These are phyloP conservation scores for Orussus abietinus DNA, from an alignment of 1,140 invertebrate species.

Conservation along the genomic window DNA sequence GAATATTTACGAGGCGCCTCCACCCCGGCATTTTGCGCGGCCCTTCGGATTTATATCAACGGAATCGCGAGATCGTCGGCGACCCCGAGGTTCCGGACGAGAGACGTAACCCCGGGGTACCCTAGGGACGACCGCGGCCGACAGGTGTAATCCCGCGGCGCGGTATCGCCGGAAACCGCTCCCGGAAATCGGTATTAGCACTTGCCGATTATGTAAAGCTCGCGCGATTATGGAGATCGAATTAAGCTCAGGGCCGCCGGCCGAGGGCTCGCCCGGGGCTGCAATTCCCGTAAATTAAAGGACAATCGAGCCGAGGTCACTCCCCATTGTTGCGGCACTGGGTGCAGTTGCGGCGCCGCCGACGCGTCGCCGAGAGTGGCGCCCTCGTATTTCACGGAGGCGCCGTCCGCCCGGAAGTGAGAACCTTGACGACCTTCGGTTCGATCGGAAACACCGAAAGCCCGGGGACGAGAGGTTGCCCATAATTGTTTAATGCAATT, in stretches of 20 bases:
- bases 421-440: too few species aligned
- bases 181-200: conserved; percentile 28
- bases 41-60: conserved; percentile 1
- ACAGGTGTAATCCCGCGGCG: conserved; percentile 25
- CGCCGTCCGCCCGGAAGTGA: too few species aligned
- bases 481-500: too few species aligned
- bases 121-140: not conserved
- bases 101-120: too few species aligned
- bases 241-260: conserved; percentile 31
- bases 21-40: not conserved
- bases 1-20: not conserved
- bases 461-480: too few species aligned
- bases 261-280: not conserved
- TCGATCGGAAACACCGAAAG: too few species aligned
- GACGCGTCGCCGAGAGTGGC: conserved; percentile 27
- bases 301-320: conserved; percentile 45
- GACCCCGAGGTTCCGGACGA: too few species aligned
- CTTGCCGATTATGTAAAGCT: conserved; percentile 39
- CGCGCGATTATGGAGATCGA: conserved; percentile 40
- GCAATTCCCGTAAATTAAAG: conserved; percentile 48
- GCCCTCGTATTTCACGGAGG: conserved; percentile 43
- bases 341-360: conserved; percentile 29
- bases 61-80: too few species aligned
- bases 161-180: conserved; percentile 25
- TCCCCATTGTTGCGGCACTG: conserved; percentile 40